Conservation (phyloP, 2,797 vertebrate species). For the Choloepus didactylus region DNA sequence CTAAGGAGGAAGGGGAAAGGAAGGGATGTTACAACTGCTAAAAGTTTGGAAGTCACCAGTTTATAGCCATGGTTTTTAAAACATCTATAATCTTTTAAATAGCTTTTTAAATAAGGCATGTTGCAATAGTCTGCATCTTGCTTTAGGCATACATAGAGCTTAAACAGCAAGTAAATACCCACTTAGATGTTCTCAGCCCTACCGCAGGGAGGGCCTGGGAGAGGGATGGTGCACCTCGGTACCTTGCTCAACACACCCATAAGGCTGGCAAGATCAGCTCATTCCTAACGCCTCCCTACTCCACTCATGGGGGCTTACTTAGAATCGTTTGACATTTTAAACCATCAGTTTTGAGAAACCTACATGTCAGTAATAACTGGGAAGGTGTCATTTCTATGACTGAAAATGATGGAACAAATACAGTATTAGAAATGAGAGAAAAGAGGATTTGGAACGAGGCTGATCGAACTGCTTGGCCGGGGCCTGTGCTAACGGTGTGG, state of each 20-base stretch:
- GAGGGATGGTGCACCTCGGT: rapidly evolving
- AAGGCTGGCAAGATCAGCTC: neutral
- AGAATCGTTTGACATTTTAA: neutral
- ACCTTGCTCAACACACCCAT: neutral
- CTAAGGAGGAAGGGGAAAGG: constrained; percentile 16
- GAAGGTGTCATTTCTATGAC: neutral
- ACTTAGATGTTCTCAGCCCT: neutral
- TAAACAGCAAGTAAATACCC: neutral
- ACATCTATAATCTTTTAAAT: neutral
- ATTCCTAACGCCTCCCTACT: no score
- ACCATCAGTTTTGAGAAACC: neutral
- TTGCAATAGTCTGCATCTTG: neutral
- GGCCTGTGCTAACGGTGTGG: neutral
- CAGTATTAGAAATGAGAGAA: neutral
- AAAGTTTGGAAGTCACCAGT: neutral
- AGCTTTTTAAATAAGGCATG: neutral
- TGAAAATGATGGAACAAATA: neutral
- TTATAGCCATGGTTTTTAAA: neutral
- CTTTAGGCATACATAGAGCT: neutral
- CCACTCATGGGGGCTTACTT: neutral
- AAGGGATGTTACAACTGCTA: constrained; percentile 8
- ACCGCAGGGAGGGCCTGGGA: neutral
- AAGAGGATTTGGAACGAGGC: neutral
- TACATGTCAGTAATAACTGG: neutral
- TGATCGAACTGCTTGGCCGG: neutral